phyloP scores from a whole-genome alignment of 2,888 invertebrate genomes.

The Stegophylla sp. region DNA sequence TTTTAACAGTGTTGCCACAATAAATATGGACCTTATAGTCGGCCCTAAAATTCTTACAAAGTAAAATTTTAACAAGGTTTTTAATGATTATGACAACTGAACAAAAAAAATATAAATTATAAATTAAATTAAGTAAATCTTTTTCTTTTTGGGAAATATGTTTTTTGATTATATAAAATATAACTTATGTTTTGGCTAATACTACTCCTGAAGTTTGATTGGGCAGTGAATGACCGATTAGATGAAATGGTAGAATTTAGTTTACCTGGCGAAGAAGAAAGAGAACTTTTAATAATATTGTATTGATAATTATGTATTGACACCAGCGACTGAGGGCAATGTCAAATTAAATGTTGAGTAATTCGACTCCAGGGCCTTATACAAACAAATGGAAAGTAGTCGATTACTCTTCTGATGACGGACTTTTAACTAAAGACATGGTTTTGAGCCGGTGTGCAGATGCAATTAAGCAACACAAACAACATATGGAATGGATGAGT shows the following conservation, averaged over 20 bases:
- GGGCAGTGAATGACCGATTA: conserved; percentile 95
- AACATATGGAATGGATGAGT: conserved; percentile 79
- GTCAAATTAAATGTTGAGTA: conserved; percentile 87
- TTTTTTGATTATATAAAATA: no score
- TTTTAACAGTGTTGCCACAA: no score
- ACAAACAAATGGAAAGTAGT: conserved; percentile 90
- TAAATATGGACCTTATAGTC: no score
- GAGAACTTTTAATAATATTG: conserved; percentile 88
- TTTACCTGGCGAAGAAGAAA: conserved; percentile 88
- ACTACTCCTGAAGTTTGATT: conserved; percentile 99
- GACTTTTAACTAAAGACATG: conserved; percentile 90
- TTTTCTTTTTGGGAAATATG: no score
- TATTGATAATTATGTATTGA: conserved; percentile 96
- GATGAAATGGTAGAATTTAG: conserved; percentile 98
- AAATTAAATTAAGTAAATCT: no score
- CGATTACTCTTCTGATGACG: conserved; percentile 94
- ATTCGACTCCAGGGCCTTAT: conserved; percentile 91
- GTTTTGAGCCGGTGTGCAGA: conserved; percentile 85
- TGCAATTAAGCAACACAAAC: conserved; percentile 84
- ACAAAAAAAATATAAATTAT: no score
- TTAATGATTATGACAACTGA: no score
- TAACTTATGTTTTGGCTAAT: conserved; percentile 95
- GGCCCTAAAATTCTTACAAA: no score
- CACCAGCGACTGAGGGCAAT: conserved; percentile 84
- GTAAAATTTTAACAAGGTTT: no score